phyloP scores from a whole-genome alignment of 2,113 vertebrate genomes.

The Irena cyanogastra region DNA sequence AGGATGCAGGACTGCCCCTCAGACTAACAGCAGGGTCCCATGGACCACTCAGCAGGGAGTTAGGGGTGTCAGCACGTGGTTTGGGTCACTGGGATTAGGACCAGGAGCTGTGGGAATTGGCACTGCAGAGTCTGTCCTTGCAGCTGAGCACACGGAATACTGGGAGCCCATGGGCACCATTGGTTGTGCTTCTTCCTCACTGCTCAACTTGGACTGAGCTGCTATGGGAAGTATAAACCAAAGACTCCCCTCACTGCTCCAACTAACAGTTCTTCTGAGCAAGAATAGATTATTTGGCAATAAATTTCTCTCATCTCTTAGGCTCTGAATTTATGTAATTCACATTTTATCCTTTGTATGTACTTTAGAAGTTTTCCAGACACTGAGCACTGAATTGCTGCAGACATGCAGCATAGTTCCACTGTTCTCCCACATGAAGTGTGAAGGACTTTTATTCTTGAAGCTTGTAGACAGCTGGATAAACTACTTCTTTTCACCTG shows the following conservation, averaged over 20 bases:
- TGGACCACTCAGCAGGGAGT: background rate
- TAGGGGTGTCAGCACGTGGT: rapidly evolving
- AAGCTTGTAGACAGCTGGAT: background rate
- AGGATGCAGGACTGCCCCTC: background rate
- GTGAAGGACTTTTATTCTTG: slow-evolving; percentile 17
- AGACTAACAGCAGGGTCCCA: background rate
- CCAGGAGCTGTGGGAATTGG: background rate
- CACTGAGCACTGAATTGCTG: background rate
- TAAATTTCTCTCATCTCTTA: background rate
- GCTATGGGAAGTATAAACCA: background rate
- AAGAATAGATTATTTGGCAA: background rate
- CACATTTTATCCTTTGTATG: background rate
- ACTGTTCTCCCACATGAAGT: background rate
- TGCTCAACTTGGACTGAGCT: background rate
- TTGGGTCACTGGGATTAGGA: background rate
- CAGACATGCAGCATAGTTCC: background rate
- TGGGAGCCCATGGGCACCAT: background rate
- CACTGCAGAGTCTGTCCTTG: background rate
- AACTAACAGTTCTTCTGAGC: background rate
- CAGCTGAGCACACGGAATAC: background rate
- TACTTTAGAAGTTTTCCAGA: background rate
- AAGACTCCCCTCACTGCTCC: background rate
- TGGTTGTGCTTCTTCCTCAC: background rate
- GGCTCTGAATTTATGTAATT: background rate
- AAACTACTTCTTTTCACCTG: background rate